Conservation (phyloP, 2,113 vertebrate species). For the Talpa occidentalis region DNA sequence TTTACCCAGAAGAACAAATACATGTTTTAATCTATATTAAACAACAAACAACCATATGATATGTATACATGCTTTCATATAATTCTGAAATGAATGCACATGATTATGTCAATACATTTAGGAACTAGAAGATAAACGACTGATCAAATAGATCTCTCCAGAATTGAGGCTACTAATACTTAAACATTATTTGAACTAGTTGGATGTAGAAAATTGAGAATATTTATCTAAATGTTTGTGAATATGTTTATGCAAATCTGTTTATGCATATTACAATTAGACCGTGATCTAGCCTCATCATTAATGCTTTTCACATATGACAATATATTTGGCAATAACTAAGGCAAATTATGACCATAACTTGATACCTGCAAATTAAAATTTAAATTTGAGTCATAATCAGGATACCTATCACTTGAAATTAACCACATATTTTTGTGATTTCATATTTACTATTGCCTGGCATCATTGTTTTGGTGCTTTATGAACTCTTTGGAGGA, state of each 20-base stretch:
- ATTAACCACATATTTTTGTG: background rate
- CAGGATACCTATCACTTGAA: background rate
- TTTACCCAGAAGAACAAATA: background rate
- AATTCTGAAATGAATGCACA: background rate
- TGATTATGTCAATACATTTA: background rate
- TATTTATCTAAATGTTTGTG: constrained; percentile 25
- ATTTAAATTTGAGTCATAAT: constrained; percentile 12
- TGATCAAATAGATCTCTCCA: background rate
- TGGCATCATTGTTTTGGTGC: background rate
- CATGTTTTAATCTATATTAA: background rate
- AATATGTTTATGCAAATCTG: background rate
- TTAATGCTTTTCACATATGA: background rate
- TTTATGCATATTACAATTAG: background rate
- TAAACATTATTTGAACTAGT: background rate
- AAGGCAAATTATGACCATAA: background rate
- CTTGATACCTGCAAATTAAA: constrained; percentile 22
- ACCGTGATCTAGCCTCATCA: background rate
- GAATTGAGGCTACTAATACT: background rate
- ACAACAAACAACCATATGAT: background rate
- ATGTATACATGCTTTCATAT: background rate
- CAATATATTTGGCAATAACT: background rate
- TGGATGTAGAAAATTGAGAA: constrained; percentile 3
- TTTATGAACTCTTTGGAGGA: background rate
- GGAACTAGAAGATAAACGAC: background rate
- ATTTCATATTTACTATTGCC: background rate